Evolutionary conservation across 2,888 invertebrate genomes (phyloP).

Genomic region (Cephus nigrinus): DNA sequence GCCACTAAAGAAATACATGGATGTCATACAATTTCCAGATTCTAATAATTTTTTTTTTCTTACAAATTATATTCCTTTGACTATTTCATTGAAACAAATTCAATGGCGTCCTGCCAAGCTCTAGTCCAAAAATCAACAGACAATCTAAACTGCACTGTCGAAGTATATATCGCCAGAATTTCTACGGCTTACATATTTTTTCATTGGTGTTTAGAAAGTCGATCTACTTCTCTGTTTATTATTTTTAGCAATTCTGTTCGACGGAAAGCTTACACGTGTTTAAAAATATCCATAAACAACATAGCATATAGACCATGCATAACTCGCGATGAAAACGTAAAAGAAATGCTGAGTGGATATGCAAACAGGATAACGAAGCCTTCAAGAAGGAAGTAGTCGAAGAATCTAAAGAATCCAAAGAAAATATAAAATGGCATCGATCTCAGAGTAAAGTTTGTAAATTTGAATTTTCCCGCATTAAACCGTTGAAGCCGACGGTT

Average conservation of each 20-base stretch:
- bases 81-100: not conserved
- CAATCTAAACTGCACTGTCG: not conserved
- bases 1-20: not conserved
- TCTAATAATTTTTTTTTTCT: not conserved
- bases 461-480: not conserved
- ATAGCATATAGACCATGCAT: not conserved
- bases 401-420: not conserved
- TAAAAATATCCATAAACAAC: not conserved
- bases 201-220: not conserved
- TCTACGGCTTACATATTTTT: not conserved
- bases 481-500: not conserved
- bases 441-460: not conserved
- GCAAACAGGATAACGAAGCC: not conserved
- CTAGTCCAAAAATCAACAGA: not conserved
- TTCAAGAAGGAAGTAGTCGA: not conserved
- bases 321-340: not conserved
- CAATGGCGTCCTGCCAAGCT: not conserved
- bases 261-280: not conserved
- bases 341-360: not conserved
- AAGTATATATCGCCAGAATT: not conserved
- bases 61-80: not conserved
- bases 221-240: not conserved
- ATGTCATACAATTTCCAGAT: not conserved
- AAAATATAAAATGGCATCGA: not conserved
- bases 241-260: not conserved